Base-by-base conservation (phyloP, 2,888 invertebrate genomes). In the Flexamia atlantica region DNA sequence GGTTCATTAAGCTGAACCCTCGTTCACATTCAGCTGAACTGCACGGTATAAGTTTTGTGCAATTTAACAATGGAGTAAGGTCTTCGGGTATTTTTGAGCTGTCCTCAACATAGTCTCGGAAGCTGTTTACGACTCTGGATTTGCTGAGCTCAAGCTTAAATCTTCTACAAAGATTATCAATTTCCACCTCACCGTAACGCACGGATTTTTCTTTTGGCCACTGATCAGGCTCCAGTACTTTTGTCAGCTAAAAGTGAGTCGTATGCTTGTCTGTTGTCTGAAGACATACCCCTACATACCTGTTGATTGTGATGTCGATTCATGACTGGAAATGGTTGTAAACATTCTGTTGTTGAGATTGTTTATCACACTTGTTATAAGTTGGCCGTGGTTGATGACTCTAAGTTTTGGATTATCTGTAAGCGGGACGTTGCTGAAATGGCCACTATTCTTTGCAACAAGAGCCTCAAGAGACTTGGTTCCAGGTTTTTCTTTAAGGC, bases 11-110 rank as follows among this genome's bases (percentile, higher is more conserved):
- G n/a, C n/a, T n/a, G n/a, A n/a, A n/a, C n/a, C n/a, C n/a, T n/a
- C n/a, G n/a, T n/a, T n/a, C n/a, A n/a, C n/a, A n/a, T n/a, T n/a
- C n/a, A n/a, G n/a, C n/a, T n/a, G n/a, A n/a, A n/a, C n/a, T n/a
- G 32, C 79, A 80, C 25, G 79, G 53, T 50, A 80, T 80, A 2
- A 80, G 79, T 28, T 80, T 80, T 10, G 79, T 53, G 30, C 79
- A 80, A 50, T 80, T 80, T 25, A 80, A 50, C 23, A 80, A 30
- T 20, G 50, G n/a, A n/a, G n/a, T n/a, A n/a, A n/a, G n/a, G n/a
- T n/a, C n/a, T n/a, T n/a, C n/a, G n/a, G n/a, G n/a, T n/a, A n/a
- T n/a, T n/a, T n/a, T n/a, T n/a, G n/a, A n/a, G n/a, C n/a, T n/a
- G n/a, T n/a, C n/a, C n/a, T 80, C 28, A 17, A 80, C 28, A 28